Percentiles rank a stretch among this genome's conserved stretches.
Evolutionary conservation across 1,140 invertebrate genomes (phyloP).

Genomic region (Drosophila mauritiana): DNA sequence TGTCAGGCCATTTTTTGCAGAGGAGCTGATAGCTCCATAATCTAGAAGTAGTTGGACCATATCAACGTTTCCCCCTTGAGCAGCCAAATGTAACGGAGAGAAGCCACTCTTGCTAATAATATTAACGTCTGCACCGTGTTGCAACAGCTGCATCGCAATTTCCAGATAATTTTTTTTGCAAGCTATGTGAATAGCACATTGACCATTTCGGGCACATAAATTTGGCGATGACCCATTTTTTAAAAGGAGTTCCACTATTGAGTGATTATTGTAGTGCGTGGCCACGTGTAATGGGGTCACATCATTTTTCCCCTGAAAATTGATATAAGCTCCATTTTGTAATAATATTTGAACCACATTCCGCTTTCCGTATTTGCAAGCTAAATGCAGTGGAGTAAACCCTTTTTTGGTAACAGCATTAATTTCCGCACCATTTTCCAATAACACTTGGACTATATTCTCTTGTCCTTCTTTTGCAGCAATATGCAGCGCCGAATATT

Average conservation of each 20-base stretch:
- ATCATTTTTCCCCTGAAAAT: conserved; percentile 98
- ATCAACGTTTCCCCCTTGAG: conserved; percentile 96
- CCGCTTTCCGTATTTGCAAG: conserved; percentile 98
- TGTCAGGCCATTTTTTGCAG: conserved; percentile 93
- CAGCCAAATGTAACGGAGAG: conserved; percentile 96
- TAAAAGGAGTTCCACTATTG: conserved; percentile 95
- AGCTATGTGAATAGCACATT: conserved; percentile 98
- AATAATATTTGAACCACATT: conserved; percentile 95
- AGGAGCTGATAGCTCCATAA: conserved; percentile 93
- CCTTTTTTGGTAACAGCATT: conserved; percentile 97
- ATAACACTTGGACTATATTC: conserved; percentile 93
- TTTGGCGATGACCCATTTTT: conserved; percentile 98
- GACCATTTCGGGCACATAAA: conserved; percentile 98
- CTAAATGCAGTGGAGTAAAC: conserved; percentile 98
- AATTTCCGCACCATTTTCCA: conserved; percentile 97
- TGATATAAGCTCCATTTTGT: conserved; percentile 93
- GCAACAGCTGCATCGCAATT: conserved; percentile 96
- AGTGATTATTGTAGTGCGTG: conserved; percentile 98
- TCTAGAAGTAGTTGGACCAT: conserved; percentile 96
- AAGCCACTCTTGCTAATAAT: conserved; percentile 95
- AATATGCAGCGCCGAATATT: conserved; percentile 98
- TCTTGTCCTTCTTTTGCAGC: conserved; percentile 96
- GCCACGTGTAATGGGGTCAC: conserved; percentile 99
- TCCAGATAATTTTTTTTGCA: conserved; percentile 99
- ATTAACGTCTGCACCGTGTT: conserved; percentile 94